phyloP scores from a whole-genome alignment of 1,140 invertebrate species.

The Aethina tumida region DNA sequence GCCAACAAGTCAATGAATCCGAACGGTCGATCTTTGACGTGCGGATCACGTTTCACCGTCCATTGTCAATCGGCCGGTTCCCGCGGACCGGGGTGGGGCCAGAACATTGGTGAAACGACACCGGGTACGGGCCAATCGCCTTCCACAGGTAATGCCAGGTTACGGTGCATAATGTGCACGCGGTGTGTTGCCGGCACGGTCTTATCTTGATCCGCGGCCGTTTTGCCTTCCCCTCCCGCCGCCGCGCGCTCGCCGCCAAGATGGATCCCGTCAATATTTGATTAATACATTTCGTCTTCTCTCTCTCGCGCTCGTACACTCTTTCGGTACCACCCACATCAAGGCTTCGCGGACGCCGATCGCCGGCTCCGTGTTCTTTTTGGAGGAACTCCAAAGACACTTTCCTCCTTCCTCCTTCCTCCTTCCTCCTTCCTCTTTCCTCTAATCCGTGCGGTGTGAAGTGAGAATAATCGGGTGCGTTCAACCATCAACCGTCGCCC shows the following conservation, averaged over 20 bases:
- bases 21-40: too few relatives aligned
- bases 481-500: too few relatives aligned
- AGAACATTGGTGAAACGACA: constrained; percentile 23
- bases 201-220: constrained; percentile 11
- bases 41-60: too few relatives aligned
- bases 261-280: constrained; percentile 23
- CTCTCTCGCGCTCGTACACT: too few relatives aligned
- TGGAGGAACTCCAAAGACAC: neutral
- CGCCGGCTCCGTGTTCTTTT: neutral
- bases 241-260: constrained; percentile 19
- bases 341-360: neutral
- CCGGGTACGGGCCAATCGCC: constrained; percentile 26
- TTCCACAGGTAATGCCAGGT: constrained; percentile 26
- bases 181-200: constrained; percentile 17
- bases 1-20: too few relatives aligned
- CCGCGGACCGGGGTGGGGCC: constrained; percentile 22
- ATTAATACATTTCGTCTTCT: constrained; percentile 18
- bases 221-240: constrained; percentile 5
- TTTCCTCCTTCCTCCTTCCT: too few relatives aligned
- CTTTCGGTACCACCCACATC: too few relatives aligned
- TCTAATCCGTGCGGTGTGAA: too few relatives aligned
- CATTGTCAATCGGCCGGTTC: constrained; percentile 17
- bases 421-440: too few relatives aligned
- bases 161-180: constrained; percentile 25
- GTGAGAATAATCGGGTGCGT: too few relatives aligned